Base-by-base conservation (phyloP, 2,888 invertebrate genomes). In the Nemurella pictetii region DNA sequence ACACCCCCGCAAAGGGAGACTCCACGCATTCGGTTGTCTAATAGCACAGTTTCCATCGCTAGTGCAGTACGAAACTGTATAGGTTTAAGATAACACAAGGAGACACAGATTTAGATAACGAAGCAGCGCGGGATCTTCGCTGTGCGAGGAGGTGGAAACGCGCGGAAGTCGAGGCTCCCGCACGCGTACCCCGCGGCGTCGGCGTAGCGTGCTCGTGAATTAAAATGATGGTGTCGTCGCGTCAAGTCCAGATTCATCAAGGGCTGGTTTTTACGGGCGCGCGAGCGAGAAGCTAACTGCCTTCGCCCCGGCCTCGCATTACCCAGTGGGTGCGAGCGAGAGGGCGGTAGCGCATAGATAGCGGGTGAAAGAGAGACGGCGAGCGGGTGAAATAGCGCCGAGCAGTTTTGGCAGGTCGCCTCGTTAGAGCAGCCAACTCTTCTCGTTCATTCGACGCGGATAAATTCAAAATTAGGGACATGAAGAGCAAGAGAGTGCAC, bases 391-490 rank as follows among this genome's bases (percentile, higher is more conserved):
- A 55, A 55, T 12, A 55, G 9, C 55, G 9, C 55, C 32, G 32
- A 9, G 74, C 78, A 80, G 84, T 84, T 84, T 84, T 84, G 84
- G 84, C 84, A 84, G 84, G 80, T 84, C 80, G n/a, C 80, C 84
- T 80, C 80, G 30, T 81, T 74, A 80, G 80, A 35, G 72, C 35
- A 80, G 84, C 84, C 80, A 84, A 73, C 80, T 84, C 84, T 29
- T 27, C 74, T 36, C 84, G 73, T 78, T 74, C 77, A 72, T 80
- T 84, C 84, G 80, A 84, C 78, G 55, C 55, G 80, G 84, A 84
- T 84, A 84, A 84, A 84, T 84, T 84, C 81, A 84, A 84, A 84
- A 84, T 84, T 84, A 84, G 84, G 29, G 32, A 35, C 84, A 73
- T 78, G 78, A 78, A 30, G 30, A 78, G 55, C 55, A 20, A 20